Evolutionary conservation across 1,140 invertebrate genomes (phyloP), one percentile per base, ranked within the genome.

Genomic region (Capitella teleta): DNA sequence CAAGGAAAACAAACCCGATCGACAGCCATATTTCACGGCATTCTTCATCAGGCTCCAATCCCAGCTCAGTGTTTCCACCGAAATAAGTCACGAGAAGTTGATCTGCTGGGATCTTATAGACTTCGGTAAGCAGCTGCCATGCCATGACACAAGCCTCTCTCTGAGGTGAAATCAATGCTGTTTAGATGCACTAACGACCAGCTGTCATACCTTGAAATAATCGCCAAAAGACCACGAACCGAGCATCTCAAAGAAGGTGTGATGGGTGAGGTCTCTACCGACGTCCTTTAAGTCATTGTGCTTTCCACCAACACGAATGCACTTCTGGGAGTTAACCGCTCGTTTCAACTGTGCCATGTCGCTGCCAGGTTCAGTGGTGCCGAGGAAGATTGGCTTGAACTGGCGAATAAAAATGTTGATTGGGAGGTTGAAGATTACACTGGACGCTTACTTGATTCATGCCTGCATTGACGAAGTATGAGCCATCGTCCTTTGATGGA

Each of bases 211-310:
- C 46, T 98, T 99, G 71, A 97, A 98, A 73, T 98, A 99, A 74
- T 98, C 94, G 26, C 94, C 93, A 78, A 99, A 99, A 5, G 94
- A 98, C 96, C 96, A 99, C 68, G 98, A 98, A 19, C 96, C 96
- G 76, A 99, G 79, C 95, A 99, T 99, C 77, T 99, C 96, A 77
- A 99, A 99, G 73, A 98, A 99, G 1, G 96, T 98, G 64, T 99
- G 96, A 79, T 99, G 96, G 63, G 98, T 98, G 1, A 97, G 90
- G 79, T 99, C 96, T 77, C 97, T 98, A 23, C 96, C 96, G 30
- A 99, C 95, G 80, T 98, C 94, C 76, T 99, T 95, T 47, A 99
- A 75, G 75, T 99, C 96, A 75, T 98, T 98, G 67, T 98, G 94
- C 75, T 99, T 98, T 46, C 96, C 96, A 54, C 95, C 95, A 61